phyloP scores from a whole-genome alignment of 1,140 invertebrate genomes.

The Gonioctena quinquepunctata region DNA sequence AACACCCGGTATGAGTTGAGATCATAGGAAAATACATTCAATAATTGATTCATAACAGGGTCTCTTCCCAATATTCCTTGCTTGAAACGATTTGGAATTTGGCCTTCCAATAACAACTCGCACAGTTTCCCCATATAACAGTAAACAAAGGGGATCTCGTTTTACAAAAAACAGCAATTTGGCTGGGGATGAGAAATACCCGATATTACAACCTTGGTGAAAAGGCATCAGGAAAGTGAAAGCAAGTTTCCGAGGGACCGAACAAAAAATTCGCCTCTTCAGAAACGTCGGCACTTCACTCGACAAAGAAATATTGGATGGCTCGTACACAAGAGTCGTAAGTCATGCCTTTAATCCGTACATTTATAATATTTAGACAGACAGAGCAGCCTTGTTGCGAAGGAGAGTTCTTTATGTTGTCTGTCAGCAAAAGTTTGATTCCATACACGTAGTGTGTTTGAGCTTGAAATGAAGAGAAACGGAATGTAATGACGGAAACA shows the following conservation, averaged over 20 bases:
- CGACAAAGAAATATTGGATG: slow-evolving; percentile 34
- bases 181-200: slow-evolving; percentile 18
- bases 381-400: slow-evolving; percentile 19
- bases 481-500: too few species aligned
- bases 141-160: not conserved
- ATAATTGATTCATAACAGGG: too few species aligned
- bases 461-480: not conserved
- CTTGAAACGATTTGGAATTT: too few species aligned
- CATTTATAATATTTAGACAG: slow-evolving; percentile 39
- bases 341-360: slow-evolving; percentile 38
- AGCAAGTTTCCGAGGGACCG: slow-evolving; percentile 26
- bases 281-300: slow-evolving; percentile 29
- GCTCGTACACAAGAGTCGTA: slow-evolving; percentile 35
- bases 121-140: not conserved
- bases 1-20: too few species aligned
- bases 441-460: not conserved
- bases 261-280: slow-evolving; percentile 35
- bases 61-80: too few species aligned
- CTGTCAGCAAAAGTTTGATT: not conserved
- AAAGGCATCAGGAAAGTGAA: slow-evolving; percentile 28
- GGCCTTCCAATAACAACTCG: not conserved
- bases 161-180: not conserved
- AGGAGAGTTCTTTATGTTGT: slow-evolving; percentile 22
- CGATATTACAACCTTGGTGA: slow-evolving; percentile 27
- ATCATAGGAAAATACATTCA: too few species aligned